phyloP scores from a whole-genome alignment of 2,797 vertebrate genomes.

The Petrocephalus schoutedeni region DNA sequence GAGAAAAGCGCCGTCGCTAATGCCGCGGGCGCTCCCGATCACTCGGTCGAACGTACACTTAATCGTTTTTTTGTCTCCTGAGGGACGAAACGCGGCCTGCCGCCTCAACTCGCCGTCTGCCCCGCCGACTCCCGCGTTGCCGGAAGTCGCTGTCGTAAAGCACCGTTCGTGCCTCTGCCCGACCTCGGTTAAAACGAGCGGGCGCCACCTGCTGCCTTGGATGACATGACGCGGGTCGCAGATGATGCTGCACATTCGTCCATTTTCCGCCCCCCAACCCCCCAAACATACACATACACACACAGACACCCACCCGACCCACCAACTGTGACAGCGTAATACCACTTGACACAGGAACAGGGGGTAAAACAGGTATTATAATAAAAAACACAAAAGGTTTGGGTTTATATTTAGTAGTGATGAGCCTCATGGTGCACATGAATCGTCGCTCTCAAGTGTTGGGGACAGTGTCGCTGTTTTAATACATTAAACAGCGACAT shows the following conservation, averaged over 20 bases:
- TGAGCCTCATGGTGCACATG: too few species aligned
- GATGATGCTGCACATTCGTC: background rate
- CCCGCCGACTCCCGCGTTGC: conserved; percentile 17
- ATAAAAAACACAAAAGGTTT: too few species aligned
- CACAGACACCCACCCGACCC: background rate
- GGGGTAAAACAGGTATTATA: too few species aligned
- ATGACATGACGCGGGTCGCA: background rate
- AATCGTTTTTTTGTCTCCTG: background rate
- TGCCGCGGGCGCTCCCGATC: background rate
- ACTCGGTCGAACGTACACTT: background rate
- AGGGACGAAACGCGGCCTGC: conserved; percentile 10
- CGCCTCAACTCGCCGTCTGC: background rate
- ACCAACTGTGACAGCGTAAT: background rate
- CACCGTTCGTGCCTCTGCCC: background rate
- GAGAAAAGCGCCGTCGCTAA: background rate
- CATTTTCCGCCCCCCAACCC: background rate
- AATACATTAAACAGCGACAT: too few species aligned
- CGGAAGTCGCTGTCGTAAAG: conserved; percentile 14
- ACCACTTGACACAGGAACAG: background rate
- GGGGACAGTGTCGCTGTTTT: too few species aligned
- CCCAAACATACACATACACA: background rate
- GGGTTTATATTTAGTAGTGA: too few species aligned
- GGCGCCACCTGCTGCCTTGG: background rate
- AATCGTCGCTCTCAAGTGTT: too few species aligned
- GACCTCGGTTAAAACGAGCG: background rate